Evolutionary conservation across 2,888 invertebrate genomes (phyloP), one percentile per base, ranked within the genome.

Genomic region (Homarus gammarus): DNA sequence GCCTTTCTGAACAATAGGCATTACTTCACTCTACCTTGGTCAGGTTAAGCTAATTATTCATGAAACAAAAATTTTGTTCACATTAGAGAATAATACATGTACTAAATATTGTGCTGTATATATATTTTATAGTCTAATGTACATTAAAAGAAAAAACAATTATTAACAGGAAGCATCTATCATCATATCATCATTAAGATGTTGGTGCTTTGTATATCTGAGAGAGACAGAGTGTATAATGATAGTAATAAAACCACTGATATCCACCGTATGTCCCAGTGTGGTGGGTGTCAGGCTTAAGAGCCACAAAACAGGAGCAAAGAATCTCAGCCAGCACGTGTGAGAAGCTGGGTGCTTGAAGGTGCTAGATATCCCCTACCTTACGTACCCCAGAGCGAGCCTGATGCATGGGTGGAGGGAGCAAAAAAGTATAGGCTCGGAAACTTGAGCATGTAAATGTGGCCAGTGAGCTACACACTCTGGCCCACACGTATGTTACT

Each of bases 381-480:
- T 82, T 82, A 82, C 81, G 64, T 64, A 82, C 64, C 81, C 61
- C 81, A 40, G 38, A 82, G 38, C 40, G 64, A 61, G 61, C 81
- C 81, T 82, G 81, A 38, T 56, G 81, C 81, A 82, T 36, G 81
- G 73, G 73, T 40, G n/a, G 36, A 40, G 36, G 73, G 73, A 18
- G 36, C n/a, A 15, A 73, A n/a, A 73, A 40, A 36, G n/a, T 56
- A 56, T 56, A 73, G 73, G 73, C 73, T 73, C 38, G 38, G 36
- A 36, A n/a, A 31, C 73, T 36, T 36, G n/a, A 22, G 36, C 36
- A 73, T 56, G 22, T 56, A 22, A 18, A 22, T 18, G 18, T 22
- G 22, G 56, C 22, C 2, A 18, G 56, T 5, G 22, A 22, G 56
- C 22, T 18, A 56, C 22, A 22, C 18, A 5, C 22, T 22, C 15